These are phyloP conservation scores for Apoda limacodes DNA, from an alignment of 2,888 invertebrate genomes.

Conservation along the genomic window DNA sequence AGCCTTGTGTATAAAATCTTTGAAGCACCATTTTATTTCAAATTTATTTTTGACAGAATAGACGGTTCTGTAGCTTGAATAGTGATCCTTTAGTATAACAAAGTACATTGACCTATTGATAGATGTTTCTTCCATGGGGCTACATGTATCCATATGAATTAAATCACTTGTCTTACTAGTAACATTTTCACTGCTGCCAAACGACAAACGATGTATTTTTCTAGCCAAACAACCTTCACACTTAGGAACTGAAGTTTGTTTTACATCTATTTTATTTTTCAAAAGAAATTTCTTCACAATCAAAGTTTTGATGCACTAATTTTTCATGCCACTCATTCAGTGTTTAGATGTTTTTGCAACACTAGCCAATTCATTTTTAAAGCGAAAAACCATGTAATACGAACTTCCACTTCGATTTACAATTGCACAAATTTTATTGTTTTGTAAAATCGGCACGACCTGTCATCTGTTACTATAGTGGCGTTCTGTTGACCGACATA, in stretches of 20 bases:
- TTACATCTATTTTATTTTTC: slow-evolving; percentile 10
- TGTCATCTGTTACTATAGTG: too few relatives aligned
- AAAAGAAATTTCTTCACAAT: slow-evolving; percentile 8
- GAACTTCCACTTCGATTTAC: too few relatives aligned
- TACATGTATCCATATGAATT: slow-evolving; percentile 23
- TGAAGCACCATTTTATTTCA: slow-evolving; percentile 12
- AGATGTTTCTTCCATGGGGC: slow-evolving; percentile 20
- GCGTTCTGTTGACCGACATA: too few relatives aligned
- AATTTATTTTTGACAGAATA: slow-evolving; percentile 13
- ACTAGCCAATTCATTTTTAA: too few relatives aligned
- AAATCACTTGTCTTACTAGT: slow-evolving; percentile 7
- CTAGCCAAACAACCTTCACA: slow-evolving; percentile 1
- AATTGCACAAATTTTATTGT: too few relatives aligned
- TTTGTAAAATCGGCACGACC: too few relatives aligned
- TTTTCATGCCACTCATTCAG: slow-evolving; percentile 13
- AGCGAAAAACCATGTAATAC: too few relatives aligned
- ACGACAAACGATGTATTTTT: slow-evolving; percentile 3
- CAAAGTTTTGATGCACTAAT: slow-evolving; percentile 13
- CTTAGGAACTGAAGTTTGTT: not conserved
- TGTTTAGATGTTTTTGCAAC: too few relatives aligned
- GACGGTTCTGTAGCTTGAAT: slow-evolving; percentile 14
- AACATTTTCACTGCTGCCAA: slow-evolving; percentile 2
- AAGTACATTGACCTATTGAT: slow-evolving; percentile 21
- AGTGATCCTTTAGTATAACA: slow-evolving; percentile 24
- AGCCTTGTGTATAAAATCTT: slow-evolving; percentile 16